A percentile compares a stretch with the other conserved stretches of the same genome.
These are phyloP conservation scores for Okamejei kenojei DNA, from an alignment of 2,797 vertebrate genomes.

Conservation along the genomic window DNA sequence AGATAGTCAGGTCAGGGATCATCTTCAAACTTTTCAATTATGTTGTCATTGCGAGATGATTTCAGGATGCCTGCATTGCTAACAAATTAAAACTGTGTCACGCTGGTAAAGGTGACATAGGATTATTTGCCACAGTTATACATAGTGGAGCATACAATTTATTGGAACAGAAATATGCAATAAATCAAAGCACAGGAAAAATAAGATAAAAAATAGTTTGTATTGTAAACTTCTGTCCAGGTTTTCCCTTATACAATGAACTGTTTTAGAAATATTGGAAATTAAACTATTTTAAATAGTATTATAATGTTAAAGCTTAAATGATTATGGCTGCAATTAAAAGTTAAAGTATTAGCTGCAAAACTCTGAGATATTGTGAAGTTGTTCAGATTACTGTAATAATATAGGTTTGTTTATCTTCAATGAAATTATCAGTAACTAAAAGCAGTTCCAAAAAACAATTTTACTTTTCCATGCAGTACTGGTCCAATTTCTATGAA, in stretches of 20 bases:
- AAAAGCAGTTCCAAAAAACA: background rate
- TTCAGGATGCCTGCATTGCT: conserved; percentile 69
- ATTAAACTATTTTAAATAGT: background rate
- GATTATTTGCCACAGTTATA: conserved; percentile 79
- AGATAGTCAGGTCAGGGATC: too few relatives aligned
- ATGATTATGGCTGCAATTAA: background rate
- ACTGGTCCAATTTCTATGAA: too few relatives aligned
- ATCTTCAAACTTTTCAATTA: too few relatives aligned
- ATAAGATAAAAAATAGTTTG: conserved; percentile 92
- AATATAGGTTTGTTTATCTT: background rate
- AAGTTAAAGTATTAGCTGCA: background rate
- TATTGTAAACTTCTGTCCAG: conserved; percentile 59
- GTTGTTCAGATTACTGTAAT: background rate
- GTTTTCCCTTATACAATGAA: background rate
- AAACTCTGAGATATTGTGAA: background rate
- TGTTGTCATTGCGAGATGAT: conserved; percentile 91
- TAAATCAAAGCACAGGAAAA: conserved; percentile 78
- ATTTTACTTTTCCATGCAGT: too few relatives aligned
- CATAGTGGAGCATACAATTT: conserved; percentile 48
- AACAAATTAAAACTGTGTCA: conserved; percentile 75
- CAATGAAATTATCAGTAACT: background rate
- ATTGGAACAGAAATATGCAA: conserved; percentile 70
- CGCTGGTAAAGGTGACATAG: conserved; percentile 89
- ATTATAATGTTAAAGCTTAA: background rate
- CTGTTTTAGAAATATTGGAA: background rate